Percentiles rank a stretch among this genome's conserved stretches.
These are phyloP conservation scores for Trichechus manatus DNA, from an alignment of 2,113 vertebrate species.

Conservation along the genomic window DNA sequence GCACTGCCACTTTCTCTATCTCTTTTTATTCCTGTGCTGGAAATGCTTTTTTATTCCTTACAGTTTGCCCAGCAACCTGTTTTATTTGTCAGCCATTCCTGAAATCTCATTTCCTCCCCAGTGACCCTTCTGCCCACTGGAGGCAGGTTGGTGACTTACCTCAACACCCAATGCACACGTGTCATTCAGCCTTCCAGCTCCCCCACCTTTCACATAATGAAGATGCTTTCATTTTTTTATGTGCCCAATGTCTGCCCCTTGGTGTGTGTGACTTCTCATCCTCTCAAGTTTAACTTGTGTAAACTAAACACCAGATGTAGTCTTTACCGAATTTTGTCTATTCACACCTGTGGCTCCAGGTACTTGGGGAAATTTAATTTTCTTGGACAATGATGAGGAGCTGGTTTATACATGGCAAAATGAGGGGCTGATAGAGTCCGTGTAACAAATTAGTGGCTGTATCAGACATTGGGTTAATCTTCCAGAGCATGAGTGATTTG, in stretches of 20 bases:
- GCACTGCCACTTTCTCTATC: neutral
- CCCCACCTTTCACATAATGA: neutral
- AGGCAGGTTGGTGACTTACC: neutral
- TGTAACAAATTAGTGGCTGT: constrained; percentile 64
- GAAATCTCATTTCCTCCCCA: neutral
- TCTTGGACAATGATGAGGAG: constrained; percentile 43
- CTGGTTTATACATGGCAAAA: constrained; percentile 65
- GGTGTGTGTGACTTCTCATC: neutral
- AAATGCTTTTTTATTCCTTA: neutral
- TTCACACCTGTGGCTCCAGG: neutral
- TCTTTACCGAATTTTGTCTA: neutral
- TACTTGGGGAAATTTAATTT: constrained; percentile 69
- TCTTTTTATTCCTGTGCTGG: neutral
- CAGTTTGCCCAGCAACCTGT: neutral
- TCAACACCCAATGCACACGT: accelerated
- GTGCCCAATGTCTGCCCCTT: neutral
- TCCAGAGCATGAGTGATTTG: constrained; percentile 6
- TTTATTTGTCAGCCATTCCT: neutral
- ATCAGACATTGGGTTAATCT: constrained; percentile 58
- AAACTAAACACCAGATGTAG: neutral
- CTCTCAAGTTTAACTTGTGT: neutral
- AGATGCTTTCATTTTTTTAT: neutral
- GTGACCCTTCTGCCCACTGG: neutral
- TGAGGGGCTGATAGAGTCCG: constrained; percentile 61
- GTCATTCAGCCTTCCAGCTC: neutral